These are phyloP conservation scores for Erebia ligea DNA, from an alignment of 2,888 invertebrate genomes.

Conservation along the genomic window DNA sequence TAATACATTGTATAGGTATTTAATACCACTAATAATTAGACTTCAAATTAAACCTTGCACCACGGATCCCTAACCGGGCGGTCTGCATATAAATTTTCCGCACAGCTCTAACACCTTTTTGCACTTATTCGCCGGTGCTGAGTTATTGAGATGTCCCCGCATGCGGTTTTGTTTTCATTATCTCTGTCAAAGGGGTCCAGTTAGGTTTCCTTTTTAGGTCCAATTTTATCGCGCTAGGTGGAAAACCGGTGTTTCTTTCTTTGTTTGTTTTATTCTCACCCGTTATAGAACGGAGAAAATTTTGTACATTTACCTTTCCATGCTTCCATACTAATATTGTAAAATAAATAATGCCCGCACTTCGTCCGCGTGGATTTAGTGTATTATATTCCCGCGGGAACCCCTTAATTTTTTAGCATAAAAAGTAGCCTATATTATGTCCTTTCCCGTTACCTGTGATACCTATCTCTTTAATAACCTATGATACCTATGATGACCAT, in stretches of 20 bases:
- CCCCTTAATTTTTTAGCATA: no score
- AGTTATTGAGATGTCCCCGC: conserved; percentile 39
- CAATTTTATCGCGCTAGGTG: conserved; percentile 16
- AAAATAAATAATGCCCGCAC: no score
- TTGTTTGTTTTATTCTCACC: not conserved
- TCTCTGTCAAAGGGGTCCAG: conserved; percentile 27
- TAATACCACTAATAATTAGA: no score
- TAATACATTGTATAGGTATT: no score
- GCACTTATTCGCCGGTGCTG: conserved; percentile 39
- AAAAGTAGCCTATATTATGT: no score
- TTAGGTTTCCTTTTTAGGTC: conserved; percentile 25
- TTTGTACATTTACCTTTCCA: no score
- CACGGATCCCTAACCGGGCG: conserved; percentile 28
- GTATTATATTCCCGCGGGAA: no score
- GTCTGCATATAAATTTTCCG: conserved; percentile 36
- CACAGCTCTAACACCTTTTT: conserved; percentile 37
- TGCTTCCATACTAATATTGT: no score
- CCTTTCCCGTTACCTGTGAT: no score
- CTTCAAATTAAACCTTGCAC: not conserved
- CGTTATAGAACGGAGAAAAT: not conserved
- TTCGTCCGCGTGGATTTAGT: no score
- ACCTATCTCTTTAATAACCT: no score
- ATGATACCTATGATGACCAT: no score
- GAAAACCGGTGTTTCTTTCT: not conserved
- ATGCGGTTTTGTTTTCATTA: conserved; percentile 37